Evolutionary conservation across 1,140 invertebrate species (phyloP), one percentile per base, ranked within the genome.

Genomic region (Tribolium madens): DNA sequence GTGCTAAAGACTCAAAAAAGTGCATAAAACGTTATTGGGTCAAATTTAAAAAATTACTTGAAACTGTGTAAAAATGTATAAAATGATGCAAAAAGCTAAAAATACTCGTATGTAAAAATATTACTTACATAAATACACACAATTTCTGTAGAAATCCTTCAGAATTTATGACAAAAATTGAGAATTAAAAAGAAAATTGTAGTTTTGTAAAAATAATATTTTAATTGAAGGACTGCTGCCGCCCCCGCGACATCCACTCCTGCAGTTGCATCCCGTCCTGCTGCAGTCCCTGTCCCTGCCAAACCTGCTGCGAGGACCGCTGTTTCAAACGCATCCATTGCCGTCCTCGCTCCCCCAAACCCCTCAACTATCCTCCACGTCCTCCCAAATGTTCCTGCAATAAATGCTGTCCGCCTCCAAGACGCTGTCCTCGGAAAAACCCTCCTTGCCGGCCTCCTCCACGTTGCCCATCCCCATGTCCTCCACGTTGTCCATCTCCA

Each of bases 181-280:
- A n/a, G n/a, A n/a, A n/a, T n/a, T n/a, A n/a, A n/a, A n/a, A n/a
- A n/a, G n/a, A n/a, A n/a, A n/a, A n/a, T n/a, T n/a, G n/a, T n/a
- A n/a, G n/a, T n/a, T n/a, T n/a, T n/a, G n/a, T n/a, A n/a, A n/a
- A n/a, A n/a, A n/a, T n/a, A n/a, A n/a, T n/a, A n/a, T n/a, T n/a
- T n/a, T n/a, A 42, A 42, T 42, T 12, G 36, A 17, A 73, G 46
- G 18, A 57, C 21, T 46, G 57, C 74, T 73, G 80, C 17, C 7
- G 10, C 12, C 33, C 21, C 18, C 79, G 53, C 60, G 73, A 31
- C 68, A 74, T 75, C n/a, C 73, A 78, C 14, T 81, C 77, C 33
- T 82, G 81, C 46, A 82, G 77, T 57, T 81, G 79, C 31, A 76
- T 79, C 46, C 70, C 78, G 18, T 71, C 57, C 47, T 80, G 73